A percentile compares a stretch with the other conserved stretches of the same genome.
Evolutionary conservation across 1,140 invertebrate genomes (phyloP).

Genomic region (Triops cancriformis): DNA sequence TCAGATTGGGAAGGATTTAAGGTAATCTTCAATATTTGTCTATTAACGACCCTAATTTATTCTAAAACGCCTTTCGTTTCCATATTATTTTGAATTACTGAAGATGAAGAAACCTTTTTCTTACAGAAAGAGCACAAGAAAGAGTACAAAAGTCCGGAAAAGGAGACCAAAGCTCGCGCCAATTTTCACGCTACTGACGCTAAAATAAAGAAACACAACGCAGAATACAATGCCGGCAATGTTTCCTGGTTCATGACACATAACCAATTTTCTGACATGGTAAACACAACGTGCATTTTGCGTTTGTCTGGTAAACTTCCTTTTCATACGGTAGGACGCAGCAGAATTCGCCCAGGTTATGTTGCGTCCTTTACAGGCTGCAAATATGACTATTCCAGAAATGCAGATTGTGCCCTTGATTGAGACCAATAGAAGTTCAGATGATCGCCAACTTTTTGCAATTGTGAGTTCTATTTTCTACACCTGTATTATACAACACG

Average conservation of each 20-base stretch:
- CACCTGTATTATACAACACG: too few relatives aligned
- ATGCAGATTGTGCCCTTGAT: background rate
- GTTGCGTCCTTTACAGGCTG: background rate
- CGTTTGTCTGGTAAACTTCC: background rate
- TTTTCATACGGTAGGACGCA: background rate
- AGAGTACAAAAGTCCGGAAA: background rate
- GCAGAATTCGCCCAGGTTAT: background rate
- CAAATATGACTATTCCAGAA: background rate
- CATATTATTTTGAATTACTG: background rate
- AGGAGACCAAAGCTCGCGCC: background rate
- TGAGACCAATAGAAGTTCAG: background rate
- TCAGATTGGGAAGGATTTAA: background rate
- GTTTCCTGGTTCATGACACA: background rate
- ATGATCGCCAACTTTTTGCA: background rate
- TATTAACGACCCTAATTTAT: background rate
- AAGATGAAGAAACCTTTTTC: too few relatives aligned
- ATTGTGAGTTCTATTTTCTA: background rate
- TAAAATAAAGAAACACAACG: background rate
- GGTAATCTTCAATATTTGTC: background rate
- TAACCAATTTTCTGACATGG: background rate
- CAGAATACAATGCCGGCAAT: background rate
- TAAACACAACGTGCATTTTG: background rate
- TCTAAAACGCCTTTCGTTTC: background rate
- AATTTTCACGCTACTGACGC: background rate
- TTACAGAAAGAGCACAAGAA: background rate